Conservation (phyloP, 2,888 invertebrate species). For the Pemphredon lugubris region DNA sequence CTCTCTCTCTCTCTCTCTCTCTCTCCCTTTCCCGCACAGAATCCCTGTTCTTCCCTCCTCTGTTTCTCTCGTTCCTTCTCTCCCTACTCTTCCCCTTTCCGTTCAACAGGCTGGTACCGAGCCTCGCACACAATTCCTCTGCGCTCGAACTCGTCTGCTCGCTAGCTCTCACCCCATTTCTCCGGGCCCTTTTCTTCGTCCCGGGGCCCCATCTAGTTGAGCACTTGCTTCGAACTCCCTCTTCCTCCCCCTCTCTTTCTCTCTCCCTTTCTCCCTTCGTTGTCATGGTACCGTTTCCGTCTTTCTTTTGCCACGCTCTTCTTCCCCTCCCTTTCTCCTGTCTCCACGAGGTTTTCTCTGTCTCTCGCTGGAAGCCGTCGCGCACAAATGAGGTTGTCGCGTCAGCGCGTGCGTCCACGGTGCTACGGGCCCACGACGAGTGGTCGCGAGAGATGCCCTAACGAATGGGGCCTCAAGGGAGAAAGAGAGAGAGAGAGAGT, state of each 20-base stretch:
- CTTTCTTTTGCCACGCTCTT: conserved; percentile 23
- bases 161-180: conserved; percentile 48
- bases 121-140: conserved; percentile 3
- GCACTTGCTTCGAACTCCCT: conserved; percentile 4
- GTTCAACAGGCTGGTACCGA: not conserved
- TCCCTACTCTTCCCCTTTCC: not conserved
- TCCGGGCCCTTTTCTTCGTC: conserved; percentile 9
- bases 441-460: conserved; percentile 33
- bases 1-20: not conserved
- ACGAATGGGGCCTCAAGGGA: conserved; percentile 8
- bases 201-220: conserved; percentile 24
- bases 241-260: conserved; percentile 1
- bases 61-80: not conserved
- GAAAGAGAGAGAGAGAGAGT: not conserved
- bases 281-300: no score
- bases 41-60: not conserved
- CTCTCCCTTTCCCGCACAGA: not conserved
- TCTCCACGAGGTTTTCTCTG: not conserved
- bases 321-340: not conserved
- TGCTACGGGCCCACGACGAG: conserved; percentile 38
- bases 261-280: conserved; percentile 12
- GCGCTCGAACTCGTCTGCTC: conserved; percentile 1
- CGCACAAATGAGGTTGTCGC: conserved; percentile 80
- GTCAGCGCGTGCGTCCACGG: conserved; percentile 73
- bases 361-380: conserved; percentile 69